phyloP scores from a whole-genome alignment of 1,140 invertebrate genomes.

The Scaptomyza pallida region DNA sequence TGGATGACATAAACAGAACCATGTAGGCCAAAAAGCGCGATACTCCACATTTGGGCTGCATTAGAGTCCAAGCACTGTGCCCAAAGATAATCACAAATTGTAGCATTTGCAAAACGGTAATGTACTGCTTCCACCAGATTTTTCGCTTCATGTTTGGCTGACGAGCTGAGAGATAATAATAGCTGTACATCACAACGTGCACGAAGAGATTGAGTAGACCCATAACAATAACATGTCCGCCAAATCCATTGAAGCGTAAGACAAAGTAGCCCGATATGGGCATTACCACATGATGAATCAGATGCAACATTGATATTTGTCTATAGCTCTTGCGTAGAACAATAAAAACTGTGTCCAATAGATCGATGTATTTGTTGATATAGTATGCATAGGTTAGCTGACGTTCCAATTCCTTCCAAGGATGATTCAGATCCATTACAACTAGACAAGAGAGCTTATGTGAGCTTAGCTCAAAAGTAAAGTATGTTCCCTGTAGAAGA shows the following conservation, averaged over 20 bases:
- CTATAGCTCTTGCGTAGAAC: conserved; percentile 92
- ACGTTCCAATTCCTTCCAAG: conserved; percentile 26
- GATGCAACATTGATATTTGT: conserved; percentile 92
- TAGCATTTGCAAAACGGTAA: conserved; percentile 90
- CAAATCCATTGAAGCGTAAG: conserved; percentile 71
- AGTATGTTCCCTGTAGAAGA: conserved; percentile 1
- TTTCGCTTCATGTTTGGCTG: conserved; percentile 87
- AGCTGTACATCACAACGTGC: conserved; percentile 91
- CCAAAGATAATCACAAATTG: conserved; percentile 89
- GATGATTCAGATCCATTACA: conserved; percentile 16
- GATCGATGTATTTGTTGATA: conserved; percentile 83
- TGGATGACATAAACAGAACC: conserved; percentile 85
- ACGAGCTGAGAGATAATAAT: conserved; percentile 88
- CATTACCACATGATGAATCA: conserved; percentile 90
- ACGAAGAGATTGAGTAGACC: conserved; percentile 91
- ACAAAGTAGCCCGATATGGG: conserved; percentile 11
- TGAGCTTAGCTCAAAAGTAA: not conserved
- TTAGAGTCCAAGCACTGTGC: conserved; percentile 86
- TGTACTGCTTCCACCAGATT: conserved; percentile 93
- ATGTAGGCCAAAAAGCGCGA: conserved; percentile 85
- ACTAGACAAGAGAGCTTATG: conserved; percentile 16
- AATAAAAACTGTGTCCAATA: conserved; percentile 91
- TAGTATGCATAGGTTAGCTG: conserved; percentile 27
- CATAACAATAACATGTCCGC: conserved; percentile 89
- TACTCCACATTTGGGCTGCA: conserved; percentile 88